Base-by-base conservation (phyloP, 2,888 invertebrate species). In the Pyrocoelia pectoralis region DNA sequence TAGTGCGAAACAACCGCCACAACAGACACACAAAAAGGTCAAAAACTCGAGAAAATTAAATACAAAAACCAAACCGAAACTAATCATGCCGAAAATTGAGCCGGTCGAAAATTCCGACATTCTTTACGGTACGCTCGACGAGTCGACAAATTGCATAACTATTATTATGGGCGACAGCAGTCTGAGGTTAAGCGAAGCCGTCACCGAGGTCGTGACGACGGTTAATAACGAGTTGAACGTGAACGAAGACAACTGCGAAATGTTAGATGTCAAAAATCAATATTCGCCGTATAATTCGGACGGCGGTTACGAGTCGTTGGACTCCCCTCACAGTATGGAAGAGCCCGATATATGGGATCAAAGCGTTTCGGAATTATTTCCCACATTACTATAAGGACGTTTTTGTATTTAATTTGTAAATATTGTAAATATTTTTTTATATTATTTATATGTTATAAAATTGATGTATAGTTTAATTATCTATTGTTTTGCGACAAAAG, bases 361-460 rank as follows among this genome's bases (percentile, higher is more conserved):
- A 75, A 89, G 89, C 72, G 88, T 92, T 73, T 88, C 90, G 65
- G 92, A 92, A 81, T 81, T 93, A 71, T 93, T 93, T 81, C 92
- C 93, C 33, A 87, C 87, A 66, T 82, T 93, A 74, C 85, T 88
- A 56, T 92, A 84, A 83, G 19, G 14, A 12, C 14, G 33, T 52
- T 52, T 33, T 19, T 48, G 56, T 29, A 56, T 56, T 48, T 56
- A 41, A 17, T 56, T 56, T 56, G 56, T 56, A 56, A 14, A 56
- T 56, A 56, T 29, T 56, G 56, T 56, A 56, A 10, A 48, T 52
- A 33, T 29, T 52, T n/a, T n/a, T 52, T 13, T 52, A 33, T 48
- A 48, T 48, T 56, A 55, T 43, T 46, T 55, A 55, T 52, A n/a
- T 50, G 13, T 24, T 1, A 24, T 24, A 10, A 12, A 13, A 5